Conservation (phyloP, 1,140 invertebrate genomes). For the Drosophila micromelanica region DNA sequence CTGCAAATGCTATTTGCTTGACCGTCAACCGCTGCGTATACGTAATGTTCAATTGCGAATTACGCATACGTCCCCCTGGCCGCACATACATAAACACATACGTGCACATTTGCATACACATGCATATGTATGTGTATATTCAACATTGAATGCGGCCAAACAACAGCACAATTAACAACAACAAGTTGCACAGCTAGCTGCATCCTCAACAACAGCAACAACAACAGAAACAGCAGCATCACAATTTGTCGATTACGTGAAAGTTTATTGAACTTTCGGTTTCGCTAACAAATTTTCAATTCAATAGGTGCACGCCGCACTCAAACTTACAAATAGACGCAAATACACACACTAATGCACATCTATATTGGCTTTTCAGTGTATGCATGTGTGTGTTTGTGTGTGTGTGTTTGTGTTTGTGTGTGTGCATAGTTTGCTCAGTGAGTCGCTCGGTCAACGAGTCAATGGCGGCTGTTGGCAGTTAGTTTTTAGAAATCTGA, state of each 20-base stretch:
- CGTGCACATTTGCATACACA: neutral
- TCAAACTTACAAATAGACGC: slow-evolving; percentile 1
- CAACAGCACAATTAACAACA: slow-evolving; percentile 13
- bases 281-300: slow-evolving; percentile 73
- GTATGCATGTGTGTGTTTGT: neutral
- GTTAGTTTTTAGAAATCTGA: neutral
- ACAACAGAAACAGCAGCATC: slow-evolving; percentile 4
- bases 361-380: neutral
- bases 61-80: slow-evolving; percentile 44
- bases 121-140: slow-evolving; percentile 7
- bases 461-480: slow-evolving; percentile 73
- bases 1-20: slow-evolving; percentile 45
- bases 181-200: slow-evolving; percentile 2
- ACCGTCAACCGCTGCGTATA: slow-evolving; percentile 43
- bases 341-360: slow-evolving; percentile 9
- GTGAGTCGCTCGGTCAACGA: slow-evolving; percentile 81
- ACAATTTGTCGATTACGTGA: slow-evolving; percentile 71
- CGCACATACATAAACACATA: neutral
- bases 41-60: slow-evolving; percentile 40
- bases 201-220: slow-evolving; percentile 16
- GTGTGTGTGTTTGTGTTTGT: slow-evolving; percentile 23
- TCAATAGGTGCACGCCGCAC: slow-evolving; percentile 44
- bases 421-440: slow-evolving; percentile 41
- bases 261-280: slow-evolving; percentile 84
- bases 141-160: slow-evolving; percentile 40